These are phyloP conservation scores for Chloropsis cyanopogon DNA, from an alignment of 2,113 vertebrate species.

Conservation along the genomic window DNA sequence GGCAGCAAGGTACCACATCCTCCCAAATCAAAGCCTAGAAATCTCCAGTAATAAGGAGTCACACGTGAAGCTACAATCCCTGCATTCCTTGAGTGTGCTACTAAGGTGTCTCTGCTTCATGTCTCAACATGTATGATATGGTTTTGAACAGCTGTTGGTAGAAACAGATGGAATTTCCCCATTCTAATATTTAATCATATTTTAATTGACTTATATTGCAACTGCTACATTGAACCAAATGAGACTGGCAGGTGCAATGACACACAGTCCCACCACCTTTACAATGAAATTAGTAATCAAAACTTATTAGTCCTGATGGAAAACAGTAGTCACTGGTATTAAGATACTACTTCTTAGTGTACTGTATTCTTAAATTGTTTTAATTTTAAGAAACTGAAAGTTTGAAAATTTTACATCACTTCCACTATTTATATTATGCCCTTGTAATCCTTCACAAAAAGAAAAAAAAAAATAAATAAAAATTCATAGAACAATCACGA, in stretches of 20 bases:
- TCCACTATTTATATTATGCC: neutral
- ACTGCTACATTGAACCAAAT: neutral
- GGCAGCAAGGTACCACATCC: neutral
- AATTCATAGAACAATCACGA: neutral
- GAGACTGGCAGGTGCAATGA: neutral
- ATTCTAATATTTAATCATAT: neutral
- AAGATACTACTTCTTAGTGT: neutral
- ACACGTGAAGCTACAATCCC: fast-evolving
- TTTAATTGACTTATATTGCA: neutral
- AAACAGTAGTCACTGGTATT: neutral
- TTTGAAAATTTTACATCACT: neutral
- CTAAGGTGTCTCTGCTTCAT: neutral
- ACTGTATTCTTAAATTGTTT: neutral
- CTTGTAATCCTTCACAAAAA: neutral
- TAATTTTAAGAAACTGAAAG: neutral
- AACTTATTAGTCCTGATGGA: neutral
- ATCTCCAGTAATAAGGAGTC: neutral
- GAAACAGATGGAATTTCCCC: neutral
- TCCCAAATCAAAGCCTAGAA: neutral
- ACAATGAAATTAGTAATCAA: neutral
- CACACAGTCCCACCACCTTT: neutral
- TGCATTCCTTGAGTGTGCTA: fast-evolving
- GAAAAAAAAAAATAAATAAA: neutral
- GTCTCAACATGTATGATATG: neutral
- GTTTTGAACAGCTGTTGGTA: neutral